A percentile compares a stretch with the other conserved stretches of the same genome.
phyloP scores from a whole-genome alignment of 2,113 vertebrate genomes.

The Alouatta palliata region DNA sequence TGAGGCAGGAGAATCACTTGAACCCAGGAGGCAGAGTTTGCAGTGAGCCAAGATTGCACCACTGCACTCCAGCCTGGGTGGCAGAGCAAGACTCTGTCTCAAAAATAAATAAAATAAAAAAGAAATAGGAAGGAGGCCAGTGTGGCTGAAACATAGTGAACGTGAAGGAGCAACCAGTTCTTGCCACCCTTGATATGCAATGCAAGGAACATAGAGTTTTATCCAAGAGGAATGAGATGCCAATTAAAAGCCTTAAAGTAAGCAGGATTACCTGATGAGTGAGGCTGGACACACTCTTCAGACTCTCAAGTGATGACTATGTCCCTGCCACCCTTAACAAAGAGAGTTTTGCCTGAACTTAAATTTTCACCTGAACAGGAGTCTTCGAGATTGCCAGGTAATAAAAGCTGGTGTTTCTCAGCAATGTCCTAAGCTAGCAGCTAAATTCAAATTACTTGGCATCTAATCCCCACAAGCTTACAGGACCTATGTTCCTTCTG shows the following conservation, averaged over 20 bases:
- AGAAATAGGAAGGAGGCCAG: neutral
- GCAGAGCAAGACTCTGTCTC: too few species aligned
- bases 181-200: neutral
- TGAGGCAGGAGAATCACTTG: too few species aligned
- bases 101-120: too few species aligned
- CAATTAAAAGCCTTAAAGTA: neutral
- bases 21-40: too few species aligned
- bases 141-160: neutral
- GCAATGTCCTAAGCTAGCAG: neutral
- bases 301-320: neutral
- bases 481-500: neutral
- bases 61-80: too few species aligned
- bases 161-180: neutral
- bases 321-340: neutral
- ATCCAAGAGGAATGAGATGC: neutral
- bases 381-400: neutral
- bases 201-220: neutral
- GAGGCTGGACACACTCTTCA: neutral
- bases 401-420: neutral
- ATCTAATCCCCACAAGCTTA: neutral
- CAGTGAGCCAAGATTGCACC: too few species aligned
- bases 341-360: neutral
- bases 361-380: neutral
- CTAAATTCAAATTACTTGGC: neutral
- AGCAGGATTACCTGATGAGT: neutral